Evolutionary conservation across 2,113 vertebrate genomes (phyloP), one percentile per base, ranked within the genome.

Genomic region (Sarotherodon lohbergeri): DNA sequence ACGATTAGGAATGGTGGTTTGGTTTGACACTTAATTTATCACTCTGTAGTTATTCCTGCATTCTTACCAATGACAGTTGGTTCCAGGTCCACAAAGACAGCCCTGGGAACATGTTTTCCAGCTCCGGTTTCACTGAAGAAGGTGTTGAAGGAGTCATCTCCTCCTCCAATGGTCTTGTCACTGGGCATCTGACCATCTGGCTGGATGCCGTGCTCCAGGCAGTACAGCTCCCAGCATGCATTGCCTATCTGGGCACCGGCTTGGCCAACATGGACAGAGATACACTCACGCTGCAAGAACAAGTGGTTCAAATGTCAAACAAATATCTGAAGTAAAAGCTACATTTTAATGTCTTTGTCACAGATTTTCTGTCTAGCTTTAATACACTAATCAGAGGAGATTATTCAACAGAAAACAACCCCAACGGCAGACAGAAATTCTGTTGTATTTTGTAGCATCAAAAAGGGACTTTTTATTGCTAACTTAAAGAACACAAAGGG

Each of bases 281-380:
- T 73, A 27, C 68, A 73, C 68, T 73, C 68, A 27, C 68, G 68
- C 68, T 73, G 68, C 22, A 73, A 73, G 39, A 71, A 16, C 8
- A 73, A 73, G 68, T 17, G 73, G 85, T 96, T 95, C 24, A 96
- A 27, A 73, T 73, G 22, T 73, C 16, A 66, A 96, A 95, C 5
- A 16, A 96, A 92, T 1, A 94, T 94, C 68, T 94, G 84, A 17
- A 94, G 95, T 4, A 96, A 95, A 19, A 96, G 95, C 85, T 96
- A 96, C 19, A 94, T 96, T 92, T 95, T 96, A 73, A 95, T 95
- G 66, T 95, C 96, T 88, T 88, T 95, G 4, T 96, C 95, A 48
- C 95, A 71, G 12, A 43, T 43, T 71, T 22, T 43, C 63, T 43
- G 7, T 43, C 63, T 7, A 71, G 36, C 12, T 71, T 24, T 71